Evolutionary conservation across 2,888 invertebrate genomes (phyloP).

Genomic region (Prenolepis imparis): DNA sequence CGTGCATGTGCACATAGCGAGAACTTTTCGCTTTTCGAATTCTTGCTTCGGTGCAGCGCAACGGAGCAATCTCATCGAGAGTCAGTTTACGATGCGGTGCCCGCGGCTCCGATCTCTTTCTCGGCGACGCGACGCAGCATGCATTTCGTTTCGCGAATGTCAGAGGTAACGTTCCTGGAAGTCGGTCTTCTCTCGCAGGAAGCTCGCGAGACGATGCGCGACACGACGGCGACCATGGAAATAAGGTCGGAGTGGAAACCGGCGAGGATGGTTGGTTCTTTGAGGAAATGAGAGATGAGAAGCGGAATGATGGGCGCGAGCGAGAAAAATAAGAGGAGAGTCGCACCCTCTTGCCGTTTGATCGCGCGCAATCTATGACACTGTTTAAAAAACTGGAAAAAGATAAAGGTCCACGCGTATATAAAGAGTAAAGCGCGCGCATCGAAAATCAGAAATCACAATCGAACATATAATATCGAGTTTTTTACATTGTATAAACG

Average conservation of each 20-base stretch:
- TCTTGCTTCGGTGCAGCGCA: slow-evolving; percentile 2
- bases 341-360: slow-evolving; percentile 10
- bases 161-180: slow-evolving; percentile 63
- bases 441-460: slow-evolving; percentile 16
- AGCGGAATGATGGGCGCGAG: slow-evolving; percentile 13
- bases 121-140: slow-evolving; percentile 58
- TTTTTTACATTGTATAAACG: slow-evolving; percentile 25
- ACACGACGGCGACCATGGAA: slow-evolving; percentile 56
- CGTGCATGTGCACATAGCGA: neutral
- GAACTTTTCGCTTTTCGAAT: slow-evolving; percentile 29
- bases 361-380: slow-evolving; percentile 18
- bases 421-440: slow-evolving; percentile 19
- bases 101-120: slow-evolving; percentile 41
- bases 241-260: slow-evolving; percentile 56
- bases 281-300: slow-evolving; percentile 33
- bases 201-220: slow-evolving; percentile 46
- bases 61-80: slow-evolving; percentile 50
- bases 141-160: slow-evolving; percentile 66
- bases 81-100: slow-evolving; percentile 42
- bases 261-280: slow-evolving; percentile 41
- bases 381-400: slow-evolving; percentile 40
- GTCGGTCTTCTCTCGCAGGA: slow-evolving; percentile 51
- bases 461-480: slow-evolving; percentile 45
- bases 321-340: slow-evolving; percentile 42
- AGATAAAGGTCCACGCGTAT: neutral